Base-by-base conservation (phyloP, 2,888 invertebrate species). In the Agrochola circellaris region DNA sequence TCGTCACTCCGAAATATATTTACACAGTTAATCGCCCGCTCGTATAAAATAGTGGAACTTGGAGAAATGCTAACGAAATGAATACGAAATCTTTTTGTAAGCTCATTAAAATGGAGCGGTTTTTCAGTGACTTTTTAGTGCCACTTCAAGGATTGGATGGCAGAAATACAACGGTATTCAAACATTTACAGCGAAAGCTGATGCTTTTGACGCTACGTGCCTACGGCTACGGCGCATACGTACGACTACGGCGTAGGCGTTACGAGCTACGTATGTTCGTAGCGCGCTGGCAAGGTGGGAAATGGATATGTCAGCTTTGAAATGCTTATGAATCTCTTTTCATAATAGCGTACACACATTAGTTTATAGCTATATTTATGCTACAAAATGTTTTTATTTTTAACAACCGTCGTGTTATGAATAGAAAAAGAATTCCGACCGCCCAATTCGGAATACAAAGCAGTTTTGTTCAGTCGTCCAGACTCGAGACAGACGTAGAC, bases 231-330 rank as follows among this genome's bases (percentile, higher is more conserved):
- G 85, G 38, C 73, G 70, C 51, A 15, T 60, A 72, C 56, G 62
- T 77, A 77, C 61, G 74, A 62, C 85, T 89, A 87, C 90, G 86
- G 71, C 86, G 90, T 90, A 90, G 90, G 77, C 83, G 74, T 85
- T 86, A 87, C 81, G 85, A 79, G 86, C 89, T 89, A 90, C 88
- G 79, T 70, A 30, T 72, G 80, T 73, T 71, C 87, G 87, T 86
- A 88, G 87, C 88, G 70, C 83, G 13, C 61, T 76, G 75, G 64
- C 76, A 85, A 65, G 45, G 56, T 64, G 60, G 75, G 72, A 77
- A 87, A 85, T 83, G 73, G 69, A 84, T 73, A 80, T 73, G 72
- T 74, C 61, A 66, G 74, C 80, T 74, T 82, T 73, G 79, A 79
- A 81, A 83, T 80, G 81, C 75, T 82, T 77, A 60, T 77, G 64